These are phyloP conservation scores for Rugalucina vietnamica DNA, from an alignment of 2,888 invertebrate species.

Conservation along the genomic window DNA sequence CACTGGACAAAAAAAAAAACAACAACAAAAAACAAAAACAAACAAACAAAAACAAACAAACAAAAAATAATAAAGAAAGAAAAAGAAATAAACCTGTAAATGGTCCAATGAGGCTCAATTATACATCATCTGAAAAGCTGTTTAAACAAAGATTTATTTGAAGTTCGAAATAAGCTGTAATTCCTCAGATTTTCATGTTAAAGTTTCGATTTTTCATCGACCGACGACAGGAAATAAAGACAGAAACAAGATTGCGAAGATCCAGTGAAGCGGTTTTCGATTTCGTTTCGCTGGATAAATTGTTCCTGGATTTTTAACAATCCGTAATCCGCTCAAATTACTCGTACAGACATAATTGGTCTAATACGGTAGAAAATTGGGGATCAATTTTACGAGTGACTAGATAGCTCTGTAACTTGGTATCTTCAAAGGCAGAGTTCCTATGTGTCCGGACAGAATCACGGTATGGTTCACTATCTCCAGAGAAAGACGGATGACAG, in stretches of 20 bases:
- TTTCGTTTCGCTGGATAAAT: constrained; percentile 8
- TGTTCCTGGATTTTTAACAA: constrained; percentile 1
- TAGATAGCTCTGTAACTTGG: constrained; percentile 32
- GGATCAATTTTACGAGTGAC: constrained; percentile 24
- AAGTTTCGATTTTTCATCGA: constrained; percentile 1
- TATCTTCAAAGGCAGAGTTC: constrained; percentile 41
- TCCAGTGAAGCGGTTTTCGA: constrained; percentile 4
- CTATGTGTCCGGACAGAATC: constrained; percentile 42
- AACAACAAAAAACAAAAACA: too few relatives aligned
- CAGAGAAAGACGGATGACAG: too few relatives aligned
- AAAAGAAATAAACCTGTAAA: too few relatives aligned
- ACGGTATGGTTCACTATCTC: too few relatives aligned
- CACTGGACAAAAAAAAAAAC: too few relatives aligned
- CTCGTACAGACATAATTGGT: constrained; percentile 4
- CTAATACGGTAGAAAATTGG: neutral
- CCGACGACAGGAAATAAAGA: neutral
- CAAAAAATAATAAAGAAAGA: too few relatives aligned
- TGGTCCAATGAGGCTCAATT: too few relatives aligned
- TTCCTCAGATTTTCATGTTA: neutral
- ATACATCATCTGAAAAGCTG: too few relatives aligned
- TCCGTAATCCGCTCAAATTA: constrained; percentile 10
- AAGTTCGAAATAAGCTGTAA: constrained; percentile 9
- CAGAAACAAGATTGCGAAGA: neutral
- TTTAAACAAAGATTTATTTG: neutral
- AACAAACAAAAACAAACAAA: too few relatives aligned